Evolutionary conservation across 1,140 invertebrate genomes (phyloP), one percentile per base, ranked within the genome.

Genomic region (Penaeus japonicus): DNA sequence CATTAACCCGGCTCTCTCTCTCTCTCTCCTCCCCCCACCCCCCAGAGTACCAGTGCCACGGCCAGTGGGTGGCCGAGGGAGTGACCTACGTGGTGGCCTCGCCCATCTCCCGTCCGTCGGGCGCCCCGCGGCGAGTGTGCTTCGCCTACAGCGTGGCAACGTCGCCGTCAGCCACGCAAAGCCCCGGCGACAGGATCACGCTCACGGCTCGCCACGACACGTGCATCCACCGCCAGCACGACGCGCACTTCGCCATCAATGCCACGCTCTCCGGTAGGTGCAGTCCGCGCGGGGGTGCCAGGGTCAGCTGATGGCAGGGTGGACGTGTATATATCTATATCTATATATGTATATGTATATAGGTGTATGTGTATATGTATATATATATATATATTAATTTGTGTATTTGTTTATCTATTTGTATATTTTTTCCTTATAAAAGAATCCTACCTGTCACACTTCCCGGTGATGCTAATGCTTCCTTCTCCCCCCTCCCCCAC

Each of bases 51-150:
- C 93, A 93, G 5, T 96, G 95, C 91, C 95, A 95, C 91, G 95
- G 95, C 54, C 94, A 93, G 79, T 96, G 95, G 95, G 92, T 94
- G 89, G 95, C 95, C 88, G 95, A 95, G 91, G 94, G 93, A 70
- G 94, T 94, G n/a, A 94, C 93, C 75, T 95, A 94, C 91, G 93
- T 95, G 39, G 95, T 96, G 47, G 94, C 95, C 47, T 95, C 95
- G 65, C 95, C 95, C 32, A 92, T 95, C 82, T 94, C 94, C 89
- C 90, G 92, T 0, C 92, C 93, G 32, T 92, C 92, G 91, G 93
- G 93, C 77, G 93, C 93, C 20, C 93, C 94, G 32, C 92, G 94
- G 17, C 93, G 94, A 59, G 94, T 94, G 92, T 95, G 95, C 91
- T 95, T 95, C 92, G 90, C 90, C 81, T 92, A 91, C 87, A 90